These are phyloP conservation scores for Neopipo cinnamomea DNA, from an alignment of 2,113 vertebrate genomes.

Conservation along the genomic window DNA sequence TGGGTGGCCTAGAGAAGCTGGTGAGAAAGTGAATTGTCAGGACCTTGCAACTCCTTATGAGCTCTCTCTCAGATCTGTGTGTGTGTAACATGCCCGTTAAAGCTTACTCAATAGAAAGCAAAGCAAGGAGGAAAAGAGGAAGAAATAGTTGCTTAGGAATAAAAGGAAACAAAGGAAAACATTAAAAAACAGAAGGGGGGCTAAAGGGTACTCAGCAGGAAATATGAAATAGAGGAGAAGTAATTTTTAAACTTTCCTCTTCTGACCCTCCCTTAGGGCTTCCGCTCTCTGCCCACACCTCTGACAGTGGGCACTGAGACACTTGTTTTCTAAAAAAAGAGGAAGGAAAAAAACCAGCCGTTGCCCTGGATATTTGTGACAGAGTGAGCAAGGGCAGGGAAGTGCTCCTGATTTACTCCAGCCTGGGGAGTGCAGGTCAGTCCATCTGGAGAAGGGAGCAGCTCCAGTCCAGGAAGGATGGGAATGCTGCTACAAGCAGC, in stretches of 20 bases:
- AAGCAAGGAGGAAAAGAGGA: background rate
- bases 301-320: background rate
- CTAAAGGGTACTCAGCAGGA: background rate
- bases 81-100: rapidly evolving
- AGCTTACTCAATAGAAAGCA: background rate
- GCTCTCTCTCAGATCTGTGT: background rate
- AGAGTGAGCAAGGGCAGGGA: background rate
- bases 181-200: background rate
- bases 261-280: background rate
- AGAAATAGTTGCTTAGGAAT: background rate
- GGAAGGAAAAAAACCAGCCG: background rate
- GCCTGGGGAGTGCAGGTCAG: background rate
- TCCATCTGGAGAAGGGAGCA: background rate
- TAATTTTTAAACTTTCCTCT: background rate
- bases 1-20: background rate
- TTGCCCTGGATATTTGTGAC: background rate
- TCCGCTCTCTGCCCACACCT: background rate
- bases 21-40: background rate
- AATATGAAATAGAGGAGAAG: background rate
- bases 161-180: background rate
- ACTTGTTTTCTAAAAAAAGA: background rate
- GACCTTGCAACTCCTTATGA: background rate
- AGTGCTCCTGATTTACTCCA: background rate
- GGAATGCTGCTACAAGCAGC: background rate
- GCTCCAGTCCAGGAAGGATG: background rate